Base-by-base conservation (phyloP, 2,888 invertebrate genomes). In the Andrena marginata region DNA sequence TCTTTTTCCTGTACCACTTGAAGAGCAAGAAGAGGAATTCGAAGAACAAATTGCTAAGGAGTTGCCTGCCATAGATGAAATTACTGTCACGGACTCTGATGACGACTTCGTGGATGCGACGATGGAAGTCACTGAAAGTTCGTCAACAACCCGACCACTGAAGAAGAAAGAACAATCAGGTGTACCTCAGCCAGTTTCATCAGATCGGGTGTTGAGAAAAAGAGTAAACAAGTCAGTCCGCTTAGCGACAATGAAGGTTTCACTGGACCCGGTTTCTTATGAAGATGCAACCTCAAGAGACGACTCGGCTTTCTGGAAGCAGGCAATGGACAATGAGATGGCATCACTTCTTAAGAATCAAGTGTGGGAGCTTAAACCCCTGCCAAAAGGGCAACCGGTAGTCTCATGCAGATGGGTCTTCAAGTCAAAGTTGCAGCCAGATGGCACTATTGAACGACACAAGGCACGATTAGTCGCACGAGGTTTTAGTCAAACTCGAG, bases 251-350 rank as follows among this genome's bases (percentile, higher is more conserved):
- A 35, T 35, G 35, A 35, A 35, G 35, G 6, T n/a, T 6, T 49
- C 64, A n/a, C 8, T 71, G 49, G 70, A 70, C 23, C 65, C 64
- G n/a, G 35, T 33, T 13, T 72, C 67, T 0, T 77, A 65, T 42
- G 29, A 59, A 51, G 71, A 77, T 54, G 77, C 67, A 60, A 60
- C 48, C 1, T 23, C 20, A n/a, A 77, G 77, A 77, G 71, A 67
- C 8, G 71, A 72, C 29, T 5, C 20, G 16, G 5, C 8, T 8
- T 20, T 51, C 8, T 77, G 71, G 77, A 77, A 62, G 2, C 13
- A 29, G 5, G 62, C 62, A 10, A 72, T 71, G 67, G 60, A 72
- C 10, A 42, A 77, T 0, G 77, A 77, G 10, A 67, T 77, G 60
- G 20, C 10, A 10, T 72, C 71, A 1, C 62, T 77, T 54, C 59